phyloP scores from a whole-genome alignment of 1,140 invertebrate genomes.

The Drusus annulatus region DNA sequence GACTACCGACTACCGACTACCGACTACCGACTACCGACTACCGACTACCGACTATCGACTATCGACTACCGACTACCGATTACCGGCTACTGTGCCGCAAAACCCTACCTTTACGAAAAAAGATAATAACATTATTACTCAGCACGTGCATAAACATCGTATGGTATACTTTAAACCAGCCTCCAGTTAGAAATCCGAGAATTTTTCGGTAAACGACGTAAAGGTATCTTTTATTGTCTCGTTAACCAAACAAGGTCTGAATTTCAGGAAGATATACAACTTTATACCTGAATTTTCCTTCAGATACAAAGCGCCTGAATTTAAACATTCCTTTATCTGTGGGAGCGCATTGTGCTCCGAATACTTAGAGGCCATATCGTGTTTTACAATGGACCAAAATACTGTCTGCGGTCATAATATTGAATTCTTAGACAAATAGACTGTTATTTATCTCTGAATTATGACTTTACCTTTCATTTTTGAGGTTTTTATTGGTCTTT shows the following conservation, averaged over 20 bases:
- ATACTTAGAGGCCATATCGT: slow-evolving; percentile 7
- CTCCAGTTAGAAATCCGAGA: not conserved
- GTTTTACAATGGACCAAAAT: not conserved
- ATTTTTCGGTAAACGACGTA: not conserved
- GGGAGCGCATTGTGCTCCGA: not conserved
- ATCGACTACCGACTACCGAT: no score
- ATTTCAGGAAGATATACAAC: slow-evolving; percentile 21
- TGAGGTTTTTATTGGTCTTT: not conserved
- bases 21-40: no score
- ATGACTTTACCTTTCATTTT: not conserved
- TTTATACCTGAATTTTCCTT: slow-evolving; percentile 13
- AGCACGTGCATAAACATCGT: no score
- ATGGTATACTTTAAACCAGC: not conserved
- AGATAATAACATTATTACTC: no score
- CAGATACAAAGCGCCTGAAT: not conserved
- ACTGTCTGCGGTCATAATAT: slow-evolving; percentile 22
- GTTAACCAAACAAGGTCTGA: slow-evolving; percentile 1
- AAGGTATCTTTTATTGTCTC: not conserved
- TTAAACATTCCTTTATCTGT: slow-evolving; percentile 25
- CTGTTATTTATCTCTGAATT: not conserved
- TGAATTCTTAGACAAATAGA: slow-evolving; percentile 16
- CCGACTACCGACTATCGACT: no score
- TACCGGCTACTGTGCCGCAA: no score
- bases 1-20: no score
- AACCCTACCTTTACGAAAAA: no score